These are phyloP conservation scores for Chlorocebus sabaeus DNA, from an alignment of 2,113 vertebrate species.

Conservation along the genomic window DNA sequence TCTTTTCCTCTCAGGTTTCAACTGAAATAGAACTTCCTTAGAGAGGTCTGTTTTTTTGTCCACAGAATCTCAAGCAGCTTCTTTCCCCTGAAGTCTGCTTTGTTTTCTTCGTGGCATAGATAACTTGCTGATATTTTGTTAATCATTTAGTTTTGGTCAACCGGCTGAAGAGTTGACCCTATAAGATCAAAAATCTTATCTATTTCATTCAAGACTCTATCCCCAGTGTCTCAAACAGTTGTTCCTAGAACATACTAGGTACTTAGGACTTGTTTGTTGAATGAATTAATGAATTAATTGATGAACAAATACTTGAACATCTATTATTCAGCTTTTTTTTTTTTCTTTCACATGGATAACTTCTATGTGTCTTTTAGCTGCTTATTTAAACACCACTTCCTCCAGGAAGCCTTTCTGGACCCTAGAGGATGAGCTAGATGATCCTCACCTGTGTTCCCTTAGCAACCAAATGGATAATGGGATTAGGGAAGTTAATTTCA, in stretches of 20 bases:
- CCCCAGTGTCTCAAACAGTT: not conserved
- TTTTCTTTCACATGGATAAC: not conserved
- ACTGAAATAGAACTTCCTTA: not conserved
- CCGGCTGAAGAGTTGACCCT: not conserved
- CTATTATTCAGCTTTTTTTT: not conserved
- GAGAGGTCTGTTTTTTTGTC: not conserved
- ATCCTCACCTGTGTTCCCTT: not conserved
- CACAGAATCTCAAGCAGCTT: not conserved
- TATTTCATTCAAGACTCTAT: not conserved
- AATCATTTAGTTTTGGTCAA: not conserved
- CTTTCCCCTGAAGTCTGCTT: not conserved
- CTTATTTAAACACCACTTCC: not conserved
- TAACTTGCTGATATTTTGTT: not conserved
- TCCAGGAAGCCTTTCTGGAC: not conserved
- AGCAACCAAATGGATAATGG: conserved; percentile 21
- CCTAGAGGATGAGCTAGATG: not conserved
- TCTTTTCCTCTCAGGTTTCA: not conserved
- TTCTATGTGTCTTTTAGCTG: not conserved
- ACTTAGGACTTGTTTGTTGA: not conserved
- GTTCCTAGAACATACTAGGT: not conserved
- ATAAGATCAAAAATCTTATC: not conserved
- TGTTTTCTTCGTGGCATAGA: not conserved
- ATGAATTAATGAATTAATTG: not conserved
- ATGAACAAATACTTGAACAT: not conserved
- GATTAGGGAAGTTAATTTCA: conserved; percentile 61